A percentile compares a stretch with the other conserved stretches of the same genome.
phyloP scores from a whole-genome alignment of 2,113 vertebrate species.

The Pseudopodoces humilis region DNA sequence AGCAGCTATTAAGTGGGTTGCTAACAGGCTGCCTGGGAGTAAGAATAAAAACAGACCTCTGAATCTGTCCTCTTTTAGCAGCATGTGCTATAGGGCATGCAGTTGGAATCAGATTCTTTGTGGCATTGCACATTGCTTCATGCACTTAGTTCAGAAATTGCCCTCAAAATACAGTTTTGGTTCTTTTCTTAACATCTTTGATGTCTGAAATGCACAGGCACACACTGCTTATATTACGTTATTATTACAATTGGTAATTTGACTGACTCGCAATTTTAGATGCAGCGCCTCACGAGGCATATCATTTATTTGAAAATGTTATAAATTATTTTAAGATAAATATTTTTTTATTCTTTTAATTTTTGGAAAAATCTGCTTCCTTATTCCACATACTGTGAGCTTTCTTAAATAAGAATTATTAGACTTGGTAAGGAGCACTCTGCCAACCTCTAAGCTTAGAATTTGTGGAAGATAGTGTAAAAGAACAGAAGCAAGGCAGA shows the following conservation, averaged over 20 bases:
- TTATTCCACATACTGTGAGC: slow-evolving; percentile 15
- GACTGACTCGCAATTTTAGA: slow-evolving; percentile 54
- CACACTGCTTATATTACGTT: slow-evolving; percentile 37
- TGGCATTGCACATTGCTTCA: slow-evolving; percentile 52
- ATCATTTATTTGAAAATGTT: slow-evolving; percentile 38
- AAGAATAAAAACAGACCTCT: slow-evolving; percentile 33
- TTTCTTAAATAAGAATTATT: slow-evolving; percentile 11
- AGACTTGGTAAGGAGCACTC: not conserved
- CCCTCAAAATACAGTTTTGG: slow-evolving; percentile 64
- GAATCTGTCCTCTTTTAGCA: slow-evolving; percentile 57
- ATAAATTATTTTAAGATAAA: slow-evolving; percentile 61
- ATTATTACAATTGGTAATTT: slow-evolving; percentile 40
- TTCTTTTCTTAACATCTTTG: slow-evolving; percentile 62
- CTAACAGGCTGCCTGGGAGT: slow-evolving; percentile 46
- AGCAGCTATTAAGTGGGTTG: slow-evolving; percentile 55
- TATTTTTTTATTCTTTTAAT: slow-evolving; percentile 36
- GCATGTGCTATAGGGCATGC: slow-evolving; percentile 47
- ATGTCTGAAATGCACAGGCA: slow-evolving; percentile 55
- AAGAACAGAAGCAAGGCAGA: not conserved
- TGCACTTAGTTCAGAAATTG: slow-evolving; percentile 59
- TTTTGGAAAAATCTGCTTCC: slow-evolving; percentile 21
- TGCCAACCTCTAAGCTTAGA: not conserved
- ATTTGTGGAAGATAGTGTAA: not conserved
- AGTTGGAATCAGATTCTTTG: slow-evolving; percentile 54
- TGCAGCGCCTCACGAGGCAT: slow-evolving; percentile 10